Evolutionary conservation across 92 coral and sea anemone species (phyloP).

Genomic region (Bergia sp.): DNA sequence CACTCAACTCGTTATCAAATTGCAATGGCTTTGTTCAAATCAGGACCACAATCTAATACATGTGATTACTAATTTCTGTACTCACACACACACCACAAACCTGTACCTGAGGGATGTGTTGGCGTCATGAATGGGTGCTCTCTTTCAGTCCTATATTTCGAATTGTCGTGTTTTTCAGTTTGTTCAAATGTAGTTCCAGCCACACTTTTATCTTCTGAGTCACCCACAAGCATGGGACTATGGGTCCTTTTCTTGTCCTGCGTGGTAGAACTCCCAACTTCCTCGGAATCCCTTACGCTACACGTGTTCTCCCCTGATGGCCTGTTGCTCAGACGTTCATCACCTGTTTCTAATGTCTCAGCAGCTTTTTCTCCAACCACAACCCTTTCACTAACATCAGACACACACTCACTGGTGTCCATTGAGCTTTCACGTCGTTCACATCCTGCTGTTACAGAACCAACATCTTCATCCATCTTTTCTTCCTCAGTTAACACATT

Average conservation of each 20-base stretch:
- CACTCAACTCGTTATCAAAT: too few relatives aligned
- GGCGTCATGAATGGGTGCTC: slow-evolving; percentile 44
- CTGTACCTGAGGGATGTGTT: slow-evolving; percentile 17
- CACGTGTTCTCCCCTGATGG: background rate
- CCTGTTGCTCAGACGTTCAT: background rate
- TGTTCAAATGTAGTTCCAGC: background rate
- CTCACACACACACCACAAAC: background rate
- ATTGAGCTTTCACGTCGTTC: slow-evolving; percentile 25
- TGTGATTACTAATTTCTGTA: background rate
- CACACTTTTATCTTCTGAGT: slow-evolving; percentile 17
- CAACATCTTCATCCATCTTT: slow-evolving; percentile 35
- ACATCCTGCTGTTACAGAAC: background rate
- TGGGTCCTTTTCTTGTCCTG: slow-evolving; percentile 25
- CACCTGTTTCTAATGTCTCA: background rate
- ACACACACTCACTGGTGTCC: slow-evolving; percentile 34
- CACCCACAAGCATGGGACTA: slow-evolving; percentile 13
- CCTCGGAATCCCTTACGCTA: background rate
- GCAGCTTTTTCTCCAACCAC: background rate
- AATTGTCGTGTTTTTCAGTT: background rate
- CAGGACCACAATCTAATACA: background rate
- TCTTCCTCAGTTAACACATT: slow-evolving; percentile 5
- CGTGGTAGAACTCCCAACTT: background rate
- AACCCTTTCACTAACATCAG: background rate
- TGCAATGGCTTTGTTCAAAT: too few relatives aligned
- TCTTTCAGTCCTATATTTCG: slow-evolving; percentile 20